These are phyloP conservation scores for Drosophila fulvimacula DNA, from an alignment of 2,888 invertebrate genomes.

Conservation along the genomic window DNA sequence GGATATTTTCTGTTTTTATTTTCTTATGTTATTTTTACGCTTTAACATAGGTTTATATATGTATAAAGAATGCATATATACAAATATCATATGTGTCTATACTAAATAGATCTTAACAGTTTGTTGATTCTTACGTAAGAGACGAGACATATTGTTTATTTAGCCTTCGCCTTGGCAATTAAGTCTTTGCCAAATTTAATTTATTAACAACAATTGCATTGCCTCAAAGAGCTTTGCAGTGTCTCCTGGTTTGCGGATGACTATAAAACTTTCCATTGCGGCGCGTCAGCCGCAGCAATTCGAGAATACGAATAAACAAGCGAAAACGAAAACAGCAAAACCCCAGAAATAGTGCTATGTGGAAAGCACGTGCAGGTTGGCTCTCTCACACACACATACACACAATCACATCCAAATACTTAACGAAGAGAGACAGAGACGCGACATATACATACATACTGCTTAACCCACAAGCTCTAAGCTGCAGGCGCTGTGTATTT, in stretches of 20 bases:
- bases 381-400: constrained; percentile 2
- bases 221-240: constrained; percentile 22
- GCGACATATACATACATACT: constrained; percentile 43
- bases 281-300: constrained; percentile 27
- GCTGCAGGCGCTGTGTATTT: constrained; percentile 18
- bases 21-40: constrained; percentile 52
- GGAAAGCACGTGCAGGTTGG: constrained; percentile 40
- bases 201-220: constrained; percentile 62
- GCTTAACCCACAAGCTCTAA: constrained; percentile 31
- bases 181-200: constrained; percentile 45
- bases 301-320: constrained; percentile 43
- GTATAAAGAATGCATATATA: constrained; percentile 21
- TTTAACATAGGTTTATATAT: constrained; percentile 25
- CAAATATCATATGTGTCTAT: constrained; percentile 11
- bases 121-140: constrained; percentile 74
- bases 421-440: constrained; percentile 30
- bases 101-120: constrained; percentile 47
- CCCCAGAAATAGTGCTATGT: constrained; percentile 33
- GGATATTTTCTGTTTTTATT: constrained; percentile 53
- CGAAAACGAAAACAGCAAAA: constrained; percentile 50
- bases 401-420: neutral
- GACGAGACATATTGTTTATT: constrained; percentile 37
- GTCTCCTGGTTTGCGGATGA: constrained; percentile 7
- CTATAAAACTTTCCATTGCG: constrained; percentile 65
- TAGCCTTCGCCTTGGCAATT: constrained; percentile 56